A percentile compares a stretch with the other conserved stretches of the same genome.
These are phyloP conservation scores for Gymnothorax reevesii DNA, from an alignment of 2,797 vertebrate species.

Conservation along the genomic window DNA sequence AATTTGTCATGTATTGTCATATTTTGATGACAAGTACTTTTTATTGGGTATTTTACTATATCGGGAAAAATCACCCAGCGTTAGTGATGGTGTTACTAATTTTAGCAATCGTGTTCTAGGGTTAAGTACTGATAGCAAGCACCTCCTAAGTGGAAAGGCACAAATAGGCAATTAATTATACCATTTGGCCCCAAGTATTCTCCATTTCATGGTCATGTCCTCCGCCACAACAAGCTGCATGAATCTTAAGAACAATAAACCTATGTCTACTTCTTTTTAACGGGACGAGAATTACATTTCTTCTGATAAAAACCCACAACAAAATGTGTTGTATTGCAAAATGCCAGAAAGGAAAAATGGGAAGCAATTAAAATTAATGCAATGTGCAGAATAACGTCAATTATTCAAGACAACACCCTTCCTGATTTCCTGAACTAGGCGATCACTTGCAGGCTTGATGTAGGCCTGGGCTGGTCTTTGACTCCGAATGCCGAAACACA, in stretches of 20 bases:
- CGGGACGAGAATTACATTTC: neutral
- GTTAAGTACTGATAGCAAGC: neutral
- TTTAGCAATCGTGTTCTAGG: no score
- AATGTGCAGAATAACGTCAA: constrained; percentile 48
- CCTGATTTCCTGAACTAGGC: constrained; percentile 33
- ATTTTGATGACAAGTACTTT: no score
- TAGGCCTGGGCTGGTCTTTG: neutral
- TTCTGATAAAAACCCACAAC: no score
- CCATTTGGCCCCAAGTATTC: neutral
- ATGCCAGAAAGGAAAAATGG: constrained; percentile 17
- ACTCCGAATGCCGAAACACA: neutral
- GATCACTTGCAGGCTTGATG: constrained; percentile 24
- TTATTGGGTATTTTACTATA: no score
- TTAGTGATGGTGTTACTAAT: no score
- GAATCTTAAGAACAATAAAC: neutral
- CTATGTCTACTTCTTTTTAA: neutral
- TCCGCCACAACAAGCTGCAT: neutral
- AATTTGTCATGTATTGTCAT: no score
- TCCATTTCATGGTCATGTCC: neutral
- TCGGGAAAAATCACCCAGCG: no score
- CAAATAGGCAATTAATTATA: neutral
- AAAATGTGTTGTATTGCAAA: no score
- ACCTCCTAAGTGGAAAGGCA: neutral
- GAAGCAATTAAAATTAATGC: constrained; percentile 46
- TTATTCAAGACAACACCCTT: constrained; percentile 55